Evolutionary conservation across 2,888 invertebrate species (phyloP), one percentile per base, ranked within the genome.

Genomic region (Caenorhabditis imperialis): DNA sequence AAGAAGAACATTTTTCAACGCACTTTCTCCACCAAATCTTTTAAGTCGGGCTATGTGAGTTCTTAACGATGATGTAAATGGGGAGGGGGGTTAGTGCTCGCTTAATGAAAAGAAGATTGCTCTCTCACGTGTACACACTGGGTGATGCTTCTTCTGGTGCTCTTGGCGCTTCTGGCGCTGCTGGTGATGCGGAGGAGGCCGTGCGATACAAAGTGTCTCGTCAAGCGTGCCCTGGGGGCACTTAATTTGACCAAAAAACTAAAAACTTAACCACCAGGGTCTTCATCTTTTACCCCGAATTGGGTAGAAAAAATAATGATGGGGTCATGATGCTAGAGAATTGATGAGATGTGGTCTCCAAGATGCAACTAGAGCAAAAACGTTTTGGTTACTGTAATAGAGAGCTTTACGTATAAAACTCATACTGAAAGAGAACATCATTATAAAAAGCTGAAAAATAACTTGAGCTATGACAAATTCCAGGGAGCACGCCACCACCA

Each of bases 21-120:
- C 16, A 82, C 82, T 23, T 82, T 82, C 55, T 79, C 79, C 1
- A 74, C 77, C 14, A 81, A 81, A 67, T 79, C 76, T 38, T 78
- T 81, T 53, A 61, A 65, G 54, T 75, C 77, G 3, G 81, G 78
- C 47, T 81, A 78, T 53, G 80, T 80, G 44, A 69, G 79, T 70
- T 48, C 57, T 45, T 33, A 42, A 44, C 23, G 22, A 3, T 18
- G 20, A 33, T 20, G 16, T 23, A 20, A 27, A n/a, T 12, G 4
- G 8, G 18, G 7, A 18, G 12, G 20, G 27, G 38, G n/a, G 50
- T 48, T 51, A 61, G 50, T 50, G 42, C 44, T 54, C 37, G 35
- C 30, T 62, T 35, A 23, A 50, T 20, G 18, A 33, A 47, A 54
- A 45, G 55, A 20, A 33, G 30, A 33, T 45, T 33, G 47, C 35